A percentile compares a stretch with the other conserved stretches of the same genome.
phyloP scores from a whole-genome alignment of 2,888 invertebrate species.

The Lycophotia porphyrea region DNA sequence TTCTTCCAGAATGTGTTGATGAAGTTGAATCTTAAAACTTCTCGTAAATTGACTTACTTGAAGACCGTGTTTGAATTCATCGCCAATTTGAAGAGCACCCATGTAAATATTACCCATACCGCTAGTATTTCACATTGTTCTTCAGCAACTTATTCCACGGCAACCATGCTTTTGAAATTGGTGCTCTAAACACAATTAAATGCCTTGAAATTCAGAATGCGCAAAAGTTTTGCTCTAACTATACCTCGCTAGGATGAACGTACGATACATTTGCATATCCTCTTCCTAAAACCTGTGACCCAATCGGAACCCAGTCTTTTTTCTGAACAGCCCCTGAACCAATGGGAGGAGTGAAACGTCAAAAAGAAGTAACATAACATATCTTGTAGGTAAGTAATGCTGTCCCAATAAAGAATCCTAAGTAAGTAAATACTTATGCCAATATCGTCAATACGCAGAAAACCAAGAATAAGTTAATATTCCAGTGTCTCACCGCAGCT shows the following conservation, averaged over 20 bases:
- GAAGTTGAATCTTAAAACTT: constrained; percentile 11
- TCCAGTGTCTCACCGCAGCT: constrained; percentile 38
- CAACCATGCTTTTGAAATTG: neutral
- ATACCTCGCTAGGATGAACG: neutral
- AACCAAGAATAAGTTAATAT: constrained; percentile 41
- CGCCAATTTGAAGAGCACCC: neutral
- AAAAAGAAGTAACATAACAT: neutral
- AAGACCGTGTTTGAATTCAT: neutral
- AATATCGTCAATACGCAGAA: constrained; percentile 40
- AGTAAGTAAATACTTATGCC: constrained; percentile 24
- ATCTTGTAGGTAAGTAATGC: neutral
- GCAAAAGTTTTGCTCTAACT: neutral
- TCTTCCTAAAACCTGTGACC: neutral
- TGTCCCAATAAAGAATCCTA: constrained; percentile 19
- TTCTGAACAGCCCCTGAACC: neutral
- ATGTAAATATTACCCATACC: neutral
- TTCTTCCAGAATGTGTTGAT: constrained; percentile 15
- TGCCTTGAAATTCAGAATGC: neutral
- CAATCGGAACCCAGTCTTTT: neutral
- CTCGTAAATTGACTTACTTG: constrained; percentile 13
- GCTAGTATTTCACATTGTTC: too few species aligned
- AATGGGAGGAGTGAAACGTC: neutral
- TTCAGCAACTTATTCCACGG: neutral
- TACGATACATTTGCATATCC: neutral
- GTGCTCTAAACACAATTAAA: neutral